phyloP scores from a whole-genome alignment of 2,113 vertebrate genomes.

The Rissa tridactyla region DNA sequence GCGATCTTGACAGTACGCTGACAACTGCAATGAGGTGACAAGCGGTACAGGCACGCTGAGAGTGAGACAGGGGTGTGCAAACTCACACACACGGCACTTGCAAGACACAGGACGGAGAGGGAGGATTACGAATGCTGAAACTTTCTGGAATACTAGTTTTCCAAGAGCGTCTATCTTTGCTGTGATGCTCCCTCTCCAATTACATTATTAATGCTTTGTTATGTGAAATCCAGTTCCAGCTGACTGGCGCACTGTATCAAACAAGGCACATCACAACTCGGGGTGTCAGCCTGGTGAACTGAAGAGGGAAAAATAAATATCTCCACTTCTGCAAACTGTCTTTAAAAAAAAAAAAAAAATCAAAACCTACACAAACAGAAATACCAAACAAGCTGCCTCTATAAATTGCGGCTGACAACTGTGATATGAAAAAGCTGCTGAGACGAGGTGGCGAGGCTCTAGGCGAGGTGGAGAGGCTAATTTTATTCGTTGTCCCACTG shows the following conservation, averaged over 20 bases:
- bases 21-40: neutral
- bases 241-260: slow-evolving; percentile 6
- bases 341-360: neutral
- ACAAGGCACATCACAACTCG: neutral
- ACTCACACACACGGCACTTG: neutral
- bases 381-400: neutral
- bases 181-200: neutral
- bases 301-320: neutral
- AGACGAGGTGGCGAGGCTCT: neutral
- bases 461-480: neutral
- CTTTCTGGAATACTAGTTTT: neutral
- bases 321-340: neutral
- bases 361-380: neutral
- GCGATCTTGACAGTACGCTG: neutral
- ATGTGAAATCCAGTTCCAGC: neutral
- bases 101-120: neutral
- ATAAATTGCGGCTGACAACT: neutral
- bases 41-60: neutral
- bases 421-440: neutral
- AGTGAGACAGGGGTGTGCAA: neutral
- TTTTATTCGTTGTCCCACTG: neutral
- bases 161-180: neutral
- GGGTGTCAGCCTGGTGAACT: neutral
- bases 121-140: neutral
- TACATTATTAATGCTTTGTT: neutral